Evolutionary conservation across 1,140 invertebrate species (phyloP).

Genomic region (Ceratina calcarata): DNA sequence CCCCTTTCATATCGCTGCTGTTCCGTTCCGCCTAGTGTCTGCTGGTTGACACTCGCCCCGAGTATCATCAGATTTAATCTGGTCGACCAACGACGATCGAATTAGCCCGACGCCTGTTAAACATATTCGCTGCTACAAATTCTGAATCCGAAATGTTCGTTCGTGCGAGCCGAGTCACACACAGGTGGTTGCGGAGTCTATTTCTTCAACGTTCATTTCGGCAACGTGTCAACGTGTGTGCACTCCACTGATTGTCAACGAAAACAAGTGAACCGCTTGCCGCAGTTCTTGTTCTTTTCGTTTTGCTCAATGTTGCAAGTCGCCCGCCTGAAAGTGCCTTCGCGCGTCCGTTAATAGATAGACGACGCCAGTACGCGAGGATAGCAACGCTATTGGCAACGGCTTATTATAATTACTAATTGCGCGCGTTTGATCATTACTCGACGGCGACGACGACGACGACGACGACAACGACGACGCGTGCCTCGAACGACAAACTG

Average conservation of each 20-base stretch:
- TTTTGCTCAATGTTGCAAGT: not conserved
- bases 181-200: not conserved
- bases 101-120: constrained; percentile 13
- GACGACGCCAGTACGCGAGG: constrained; percentile 2
- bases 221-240: too few relatives aligned
- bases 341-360: too few relatives aligned
- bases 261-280: not conserved
- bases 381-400: constrained; percentile 29
- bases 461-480: too few relatives aligned
- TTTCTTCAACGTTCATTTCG: too few relatives aligned
- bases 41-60: too few relatives aligned
- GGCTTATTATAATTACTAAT: constrained; percentile 48
- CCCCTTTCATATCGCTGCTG: not conserved
- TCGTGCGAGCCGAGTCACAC: too few relatives aligned
- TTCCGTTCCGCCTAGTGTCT: constrained; percentile 7
- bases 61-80: constrained; percentile 29
- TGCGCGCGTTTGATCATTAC: constrained; percentile 21
- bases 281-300: too few relatives aligned
- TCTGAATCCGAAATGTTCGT: not conserved
- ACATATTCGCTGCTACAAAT: not conserved
- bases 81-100: not conserved
- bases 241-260: not conserved
- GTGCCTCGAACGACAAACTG: constrained; percentile 12
- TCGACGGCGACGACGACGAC: too few relatives aligned
- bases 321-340: not conserved